Conservation (phyloP, 2,797 vertebrate species). For the Craterocephalus amniculus region DNA sequence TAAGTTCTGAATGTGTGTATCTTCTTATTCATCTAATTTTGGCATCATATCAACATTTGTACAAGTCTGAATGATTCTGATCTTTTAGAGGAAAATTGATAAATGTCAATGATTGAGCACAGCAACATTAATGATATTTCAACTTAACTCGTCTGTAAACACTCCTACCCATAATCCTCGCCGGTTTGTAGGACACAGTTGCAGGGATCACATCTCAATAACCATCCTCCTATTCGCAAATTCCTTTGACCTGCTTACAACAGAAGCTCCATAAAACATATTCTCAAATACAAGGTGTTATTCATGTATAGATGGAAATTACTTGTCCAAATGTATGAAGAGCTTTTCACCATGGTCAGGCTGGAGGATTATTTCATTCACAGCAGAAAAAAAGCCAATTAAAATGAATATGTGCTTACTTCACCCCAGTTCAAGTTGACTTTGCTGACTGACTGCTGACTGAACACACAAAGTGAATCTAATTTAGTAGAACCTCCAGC, state of each 20-base stretch:
- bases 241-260: conserved; percentile 39
- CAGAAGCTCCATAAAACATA: conserved; percentile 35
- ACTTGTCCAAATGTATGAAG: conserved; percentile 61
- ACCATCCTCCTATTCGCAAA: conserved; percentile 50
- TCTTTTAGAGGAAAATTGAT: conserved; percentile 37
- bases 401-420: conserved; percentile 80
- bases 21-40: conserved; percentile 30
- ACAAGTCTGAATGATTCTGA: conserved; percentile 32
- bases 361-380: conserved; percentile 67
- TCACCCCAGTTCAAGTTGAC: conserved; percentile 70
- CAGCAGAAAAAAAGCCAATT: conserved; percentile 69
- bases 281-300: conserved; percentile 41
- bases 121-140: conserved; percentile 9
- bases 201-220: conserved; percentile 57
- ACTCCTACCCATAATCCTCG: conserved; percentile 64
- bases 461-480: conserved; percentile 79
- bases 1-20: conserved; percentile 2
- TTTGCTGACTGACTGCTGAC: conserved; percentile 83
- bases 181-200: conserved; percentile 66
- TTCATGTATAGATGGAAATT: conserved; percentile 54
- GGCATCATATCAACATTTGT: conserved; percentile 28
- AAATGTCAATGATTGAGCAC: conserved; percentile 35
- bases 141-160: conserved; percentile 41
- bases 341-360: conserved; percentile 36
- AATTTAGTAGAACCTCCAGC: conserved; percentile 82